phyloP scores from a whole-genome alignment of 37 sponge, comb jelly and placozoan species.

The Hormiphora californensis region DNA sequence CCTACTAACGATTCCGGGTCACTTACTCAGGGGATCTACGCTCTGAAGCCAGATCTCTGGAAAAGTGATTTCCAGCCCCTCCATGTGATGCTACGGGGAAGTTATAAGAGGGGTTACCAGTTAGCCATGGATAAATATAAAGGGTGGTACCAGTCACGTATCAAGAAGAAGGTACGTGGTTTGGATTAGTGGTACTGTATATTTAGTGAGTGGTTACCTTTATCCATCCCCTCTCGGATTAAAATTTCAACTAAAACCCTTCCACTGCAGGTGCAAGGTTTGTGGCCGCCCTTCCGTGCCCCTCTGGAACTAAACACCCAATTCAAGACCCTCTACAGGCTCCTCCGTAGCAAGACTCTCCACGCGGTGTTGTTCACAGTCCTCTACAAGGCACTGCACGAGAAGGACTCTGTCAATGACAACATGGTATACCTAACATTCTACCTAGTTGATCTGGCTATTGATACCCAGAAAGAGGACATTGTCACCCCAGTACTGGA shows the following conservation, averaged over 20 bases:
- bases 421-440: slow-evolving; percentile 43
- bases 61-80: slow-evolving; percentile 18
- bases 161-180: not conserved
- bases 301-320: slow-evolving; percentile 32
- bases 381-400: slow-evolving; percentile 12
- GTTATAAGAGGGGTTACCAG: slow-evolving; percentile 17
- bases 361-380: slow-evolving; percentile 37
- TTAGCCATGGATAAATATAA: slow-evolving; percentile 33
- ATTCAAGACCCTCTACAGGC: not conserved
- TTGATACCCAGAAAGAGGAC: not conserved
- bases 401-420: slow-evolving; percentile 3
- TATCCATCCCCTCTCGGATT: not conserved
- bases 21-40: slow-evolving; percentile 38
- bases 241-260: not conserved
- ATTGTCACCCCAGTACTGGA: not conserved
- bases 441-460: slow-evolving; percentile 5
- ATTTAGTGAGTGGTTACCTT: not conserved
- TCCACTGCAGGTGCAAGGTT: not conserved
- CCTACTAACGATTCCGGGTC: slow-evolving; percentile 13
- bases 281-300: slow-evolving; percentile 34
- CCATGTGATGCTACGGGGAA: slow-evolving; percentile 13
- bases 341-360: not conserved
- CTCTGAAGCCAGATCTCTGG: slow-evolving; percentile 34
- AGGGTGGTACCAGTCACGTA: slow-evolving; percentile 39
- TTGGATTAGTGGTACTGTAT: not conserved